Percentiles rank a stretch among this genome's conserved stretches.
These are phyloP conservation scores for Chionomys nivalis DNA, from an alignment of 2,113 vertebrate species.

Conservation along the genomic window DNA sequence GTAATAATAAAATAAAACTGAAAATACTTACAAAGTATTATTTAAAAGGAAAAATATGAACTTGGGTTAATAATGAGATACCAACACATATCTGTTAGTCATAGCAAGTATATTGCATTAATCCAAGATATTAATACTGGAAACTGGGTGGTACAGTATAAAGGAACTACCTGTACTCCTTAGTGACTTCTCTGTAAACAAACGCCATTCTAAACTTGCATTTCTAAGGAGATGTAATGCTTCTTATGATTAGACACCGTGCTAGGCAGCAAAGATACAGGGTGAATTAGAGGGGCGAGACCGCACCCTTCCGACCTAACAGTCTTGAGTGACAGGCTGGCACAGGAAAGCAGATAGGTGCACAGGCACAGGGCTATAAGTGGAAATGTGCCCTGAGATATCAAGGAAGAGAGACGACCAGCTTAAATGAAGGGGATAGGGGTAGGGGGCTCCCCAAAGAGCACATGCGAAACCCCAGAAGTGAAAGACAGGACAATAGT, in stretches of 20 bases:
- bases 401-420: background rate
- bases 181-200: background rate
- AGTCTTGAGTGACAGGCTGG: background rate
- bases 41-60: background rate
- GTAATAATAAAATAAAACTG: background rate
- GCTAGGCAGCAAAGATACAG: background rate
- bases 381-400: background rate
- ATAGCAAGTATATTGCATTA: background rate
- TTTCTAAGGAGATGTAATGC: background rate
- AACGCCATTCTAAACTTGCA: background rate
- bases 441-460: accelerated
- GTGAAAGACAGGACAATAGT: background rate
- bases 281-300: background rate
- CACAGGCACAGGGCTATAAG: background rate
- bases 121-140: background rate
- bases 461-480: background rate
- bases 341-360: background rate
- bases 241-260: background rate
- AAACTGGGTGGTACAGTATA: background rate
- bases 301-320: background rate
- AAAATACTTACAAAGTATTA: background rate
- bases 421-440: accelerated
- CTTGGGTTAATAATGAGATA: background rate
- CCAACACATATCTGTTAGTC: background rate
- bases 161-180: background rate